Base-by-base conservation (phyloP, 2,888 invertebrate species). In the Steinernema scapterisci region DNA sequence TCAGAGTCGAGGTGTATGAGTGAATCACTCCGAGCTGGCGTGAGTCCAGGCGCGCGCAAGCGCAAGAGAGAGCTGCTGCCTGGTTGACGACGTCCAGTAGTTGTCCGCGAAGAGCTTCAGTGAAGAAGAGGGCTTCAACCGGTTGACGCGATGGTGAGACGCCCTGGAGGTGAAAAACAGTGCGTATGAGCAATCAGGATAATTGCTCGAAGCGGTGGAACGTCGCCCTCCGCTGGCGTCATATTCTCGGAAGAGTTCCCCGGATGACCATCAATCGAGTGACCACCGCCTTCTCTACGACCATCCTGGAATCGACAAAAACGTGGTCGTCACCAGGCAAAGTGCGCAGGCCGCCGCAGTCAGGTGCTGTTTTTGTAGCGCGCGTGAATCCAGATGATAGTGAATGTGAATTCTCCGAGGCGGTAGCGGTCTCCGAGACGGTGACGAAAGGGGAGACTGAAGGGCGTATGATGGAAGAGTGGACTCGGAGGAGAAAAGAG, bases 201-300 rank as follows among this genome's bases (percentile, higher is more conserved):
- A 63, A 63, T 63, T 63, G 63, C 63, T 31, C 63, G 54, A 63
- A 63, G 38, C 63, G 63, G 31, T 31, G 63, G 63, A 63, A 63
- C 63, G 63, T 27, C 63, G 16, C 63, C 19, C 63, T 63, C 13
- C 63, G 63, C 31, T 63, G 16, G 27, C 27, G 31, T 16, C 63
- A 63, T 25, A 31, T 63, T 63, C 63, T 31, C 25, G 54, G 54
- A 19, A 23, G 54, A 9, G 9, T 9, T 38, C 38, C 38, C 5
- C 38, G 38, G 9, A 38, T 38, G 38, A 38, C 38, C 38, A 38
- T 38, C 38, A 38, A 38, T 38, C 38, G 38, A 38, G 38, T 38
- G 38, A 38, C 38, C 38, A 9, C 38, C 38, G 38, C 38, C 9
- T n/a, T n/a, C n/a, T n/a, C n/a, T n/a, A n/a, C 16, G 45, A 44